A percentile compares a stretch with the other conserved stretches of the same genome.
Evolutionary conservation across 2,113 vertebrate genomes (phyloP).

Genomic region (Edolisoma coerulescens): DNA sequence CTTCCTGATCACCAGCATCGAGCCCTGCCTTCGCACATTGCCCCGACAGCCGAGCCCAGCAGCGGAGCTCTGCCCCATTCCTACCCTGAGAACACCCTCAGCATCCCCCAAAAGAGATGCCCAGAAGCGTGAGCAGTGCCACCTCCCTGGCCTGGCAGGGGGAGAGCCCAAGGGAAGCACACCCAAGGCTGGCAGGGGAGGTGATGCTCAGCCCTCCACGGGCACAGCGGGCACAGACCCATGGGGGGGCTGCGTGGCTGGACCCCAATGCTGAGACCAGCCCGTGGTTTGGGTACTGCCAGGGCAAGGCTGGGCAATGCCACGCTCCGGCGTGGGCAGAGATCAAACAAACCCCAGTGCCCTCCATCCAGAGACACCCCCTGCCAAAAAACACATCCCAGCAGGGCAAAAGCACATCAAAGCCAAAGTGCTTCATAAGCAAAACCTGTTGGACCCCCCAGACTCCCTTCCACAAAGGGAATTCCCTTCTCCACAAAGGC

Average conservation of each 20-base stretch:
- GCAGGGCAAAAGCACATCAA: no score
- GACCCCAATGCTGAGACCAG: neutral
- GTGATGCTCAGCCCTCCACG: neutral
- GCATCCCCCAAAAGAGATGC: neutral
- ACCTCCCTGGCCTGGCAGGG: accelerated
- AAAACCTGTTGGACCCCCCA: accelerated
- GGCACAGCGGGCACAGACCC: neutral
- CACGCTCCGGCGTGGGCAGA: neutral
- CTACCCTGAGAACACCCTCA: neutral
- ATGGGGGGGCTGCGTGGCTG: neutral
- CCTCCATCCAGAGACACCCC: neutral
- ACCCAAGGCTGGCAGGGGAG: accelerated
- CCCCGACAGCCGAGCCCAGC: accelerated
- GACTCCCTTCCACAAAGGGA: neutral
- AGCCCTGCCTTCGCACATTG: accelerated
- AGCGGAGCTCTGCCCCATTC: accelerated
- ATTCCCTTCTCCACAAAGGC: neutral
- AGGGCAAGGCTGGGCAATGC: neutral
- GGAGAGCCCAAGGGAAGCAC: neutral
- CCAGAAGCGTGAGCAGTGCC: neutral
- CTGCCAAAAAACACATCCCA: neutral
- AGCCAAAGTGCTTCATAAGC: neutral
- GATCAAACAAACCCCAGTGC: neutral
- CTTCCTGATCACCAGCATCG: neutral
- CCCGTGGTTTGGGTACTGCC: accelerated